phyloP scores from a whole-genome alignment of 64 coral and sea anemone genomes.

The Actinia equina region DNA sequence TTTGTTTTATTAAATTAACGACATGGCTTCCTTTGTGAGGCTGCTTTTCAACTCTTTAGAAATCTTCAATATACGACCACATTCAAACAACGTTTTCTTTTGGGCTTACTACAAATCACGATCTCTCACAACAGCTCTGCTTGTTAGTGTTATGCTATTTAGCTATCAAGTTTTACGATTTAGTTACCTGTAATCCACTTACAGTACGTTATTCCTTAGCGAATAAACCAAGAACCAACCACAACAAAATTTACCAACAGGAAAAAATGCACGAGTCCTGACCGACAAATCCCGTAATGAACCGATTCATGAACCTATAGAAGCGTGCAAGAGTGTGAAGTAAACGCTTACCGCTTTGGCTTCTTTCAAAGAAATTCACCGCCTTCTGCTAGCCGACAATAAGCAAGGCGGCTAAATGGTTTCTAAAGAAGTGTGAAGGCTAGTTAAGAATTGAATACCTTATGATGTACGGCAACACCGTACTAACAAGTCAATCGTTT shows the following conservation, averaged over 20 bases:
- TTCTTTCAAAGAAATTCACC: background rate
- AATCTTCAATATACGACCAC: constrained; percentile 27
- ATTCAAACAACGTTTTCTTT: background rate
- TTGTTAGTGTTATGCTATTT: background rate
- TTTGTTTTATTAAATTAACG: constrained; percentile 27
- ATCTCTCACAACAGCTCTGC: background rate
- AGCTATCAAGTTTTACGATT: constrained; percentile 5
- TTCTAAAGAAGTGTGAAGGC: constrained; percentile 16
- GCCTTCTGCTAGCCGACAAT: constrained; percentile 23
- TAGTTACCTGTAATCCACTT: constrained; percentile 34
- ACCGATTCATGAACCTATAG: background rate
- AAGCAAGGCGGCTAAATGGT: constrained; percentile 4
- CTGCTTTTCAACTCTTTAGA: constrained; percentile 21
- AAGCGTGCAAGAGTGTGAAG: constrained; percentile 30
- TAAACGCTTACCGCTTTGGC: constrained; percentile 21
- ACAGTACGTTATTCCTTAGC: background rate
- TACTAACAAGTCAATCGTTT: constrained; percentile 3
- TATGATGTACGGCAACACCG: background rate
- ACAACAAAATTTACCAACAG: background rate
- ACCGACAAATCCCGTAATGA: constrained; percentile 13
- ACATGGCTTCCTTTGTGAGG: constrained; percentile 24
- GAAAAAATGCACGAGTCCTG: background rate
- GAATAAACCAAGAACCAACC: background rate
- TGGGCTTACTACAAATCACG: background rate
- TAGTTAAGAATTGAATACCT: constrained; percentile 19